Base-by-base conservation (phyloP, 53 echinoderm and acorn worm genomes). In the Patiria pectinifera region DNA sequence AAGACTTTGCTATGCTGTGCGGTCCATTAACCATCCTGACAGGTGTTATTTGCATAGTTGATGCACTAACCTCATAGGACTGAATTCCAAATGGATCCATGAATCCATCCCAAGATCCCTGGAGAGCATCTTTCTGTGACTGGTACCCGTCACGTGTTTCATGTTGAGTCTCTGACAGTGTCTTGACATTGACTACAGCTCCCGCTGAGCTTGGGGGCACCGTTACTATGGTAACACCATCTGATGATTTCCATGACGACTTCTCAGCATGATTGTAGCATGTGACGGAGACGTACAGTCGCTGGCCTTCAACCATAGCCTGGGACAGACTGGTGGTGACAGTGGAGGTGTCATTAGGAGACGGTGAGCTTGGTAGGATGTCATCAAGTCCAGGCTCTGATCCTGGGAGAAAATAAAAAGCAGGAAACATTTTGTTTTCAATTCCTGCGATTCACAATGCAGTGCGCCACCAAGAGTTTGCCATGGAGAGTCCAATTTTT, bases 191-290 rank as follows among this genome's bases (percentile, higher is more conserved):
- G 45, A 93, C 83, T 22, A 61, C 83, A 21, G 93, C 93, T 19
- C 45, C 8, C 2, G 25, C 44, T 22, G 89, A 45, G 8, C 83
- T 60, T 10, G 89, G 89, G 0, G 87, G 59, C 74, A 60, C 45
- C 44, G 93, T 93, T 58, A 89, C 77, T 48, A 93, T 89, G 69
- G 93, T 93, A 26, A 93, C 77, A 2, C 93, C 93, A 74, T 93
- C 76, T 19, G 88, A 88, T 45, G 93, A 71, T 70, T 24, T 83
- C 74, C 82, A 72, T 3, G 88, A 69, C 26, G 82, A 88, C 46
- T 72, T 24, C 26, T 75, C 77, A 53, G 87, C 93, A 13, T 75
- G 45, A 71, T 93, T 93, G 82, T 80, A 49, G 75, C 93, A 93
- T 58, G 26, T 70, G 16, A 93, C 83, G 1, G 89, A 89, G 22